These are phyloP conservation scores for Sus cebifrons DNA, from an alignment of 2,797 vertebrate species.

Conservation along the genomic window DNA sequence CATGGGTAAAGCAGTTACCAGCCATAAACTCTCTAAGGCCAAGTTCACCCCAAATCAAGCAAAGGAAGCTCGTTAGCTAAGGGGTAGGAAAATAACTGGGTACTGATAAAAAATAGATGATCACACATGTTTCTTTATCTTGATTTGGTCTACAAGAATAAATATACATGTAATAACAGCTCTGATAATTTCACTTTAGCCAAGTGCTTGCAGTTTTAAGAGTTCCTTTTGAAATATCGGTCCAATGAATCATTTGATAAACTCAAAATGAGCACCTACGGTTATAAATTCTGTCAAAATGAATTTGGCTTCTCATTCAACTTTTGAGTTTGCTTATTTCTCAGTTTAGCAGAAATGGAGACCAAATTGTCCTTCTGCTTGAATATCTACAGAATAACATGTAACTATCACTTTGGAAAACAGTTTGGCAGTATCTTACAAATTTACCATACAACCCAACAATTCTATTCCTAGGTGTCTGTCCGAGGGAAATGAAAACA, in stretches of 20 bases:
- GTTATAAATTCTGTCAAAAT: conserved; percentile 46
- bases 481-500: conserved; percentile 53
- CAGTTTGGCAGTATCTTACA: background rate
- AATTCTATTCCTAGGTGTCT: conserved; percentile 14
- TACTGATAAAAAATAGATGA: background rate
- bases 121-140: conserved; percentile 29
- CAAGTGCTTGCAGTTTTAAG: background rate
- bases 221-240: conserved; percentile 40
- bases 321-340: conserved; percentile 18
- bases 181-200: conserved; percentile 4
- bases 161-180: background rate
- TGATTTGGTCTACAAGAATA: conserved; percentile 48
- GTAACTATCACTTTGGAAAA: conserved; percentile 41
- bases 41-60: conserved; percentile 6
- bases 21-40: conserved; percentile 2
- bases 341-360: conserved; percentile 50
- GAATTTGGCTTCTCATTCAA: conserved; percentile 18
- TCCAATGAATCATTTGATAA: conserved; percentile 8
- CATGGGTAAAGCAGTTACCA: conserved; percentile 19
- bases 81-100: background rate
- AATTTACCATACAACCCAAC: background rate
- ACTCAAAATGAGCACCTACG: background rate
- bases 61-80: conserved; percentile 7
- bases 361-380: background rate
- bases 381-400: conserved; percentile 38